phyloP scores from a whole-genome alignment of 1,140 invertebrate genomes.

The Scaptomyza montana region DNA sequence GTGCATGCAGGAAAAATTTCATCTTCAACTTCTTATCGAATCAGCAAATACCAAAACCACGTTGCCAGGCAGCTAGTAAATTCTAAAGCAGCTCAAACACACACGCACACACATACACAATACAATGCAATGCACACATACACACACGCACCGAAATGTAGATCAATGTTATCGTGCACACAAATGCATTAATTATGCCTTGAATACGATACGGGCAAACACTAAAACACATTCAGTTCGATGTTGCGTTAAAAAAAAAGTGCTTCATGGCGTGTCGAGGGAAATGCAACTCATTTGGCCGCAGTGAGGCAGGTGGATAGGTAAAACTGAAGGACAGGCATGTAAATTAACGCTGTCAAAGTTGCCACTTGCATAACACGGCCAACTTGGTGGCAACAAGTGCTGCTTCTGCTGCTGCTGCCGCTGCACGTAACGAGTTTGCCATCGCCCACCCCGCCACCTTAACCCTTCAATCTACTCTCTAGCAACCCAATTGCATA shows the following conservation, averaged over 20 bases:
- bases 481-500: conserved; percentile 25
- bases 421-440: conserved; percentile 24
- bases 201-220: background rate
- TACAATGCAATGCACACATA: background rate
- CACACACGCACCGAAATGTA: background rate
- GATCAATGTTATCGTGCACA: conserved; percentile 35
- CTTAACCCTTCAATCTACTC: background rate
- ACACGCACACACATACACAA: background rate
- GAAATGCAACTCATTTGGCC: conserved; percentile 6
- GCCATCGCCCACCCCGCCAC: background rate
- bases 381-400: conserved; percentile 39
- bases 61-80: conserved; percentile 20
- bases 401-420: background rate
- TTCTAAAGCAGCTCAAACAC: background rate
- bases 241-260: conserved; percentile 3
- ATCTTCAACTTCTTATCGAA: conserved; percentile 34
- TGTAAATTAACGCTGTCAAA: conserved; percentile 39
- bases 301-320: background rate
- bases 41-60: conserved; percentile 30
- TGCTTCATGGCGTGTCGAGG: background rate
- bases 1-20: background rate
- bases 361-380: conserved; percentile 36
- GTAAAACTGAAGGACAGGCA: conserved; percentile 11
- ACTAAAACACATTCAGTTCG: background rate
- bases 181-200: conserved; percentile 44